Conservation (phyloP, 2,113 vertebrate species). For the Aldabrachelys gigantea region DNA sequence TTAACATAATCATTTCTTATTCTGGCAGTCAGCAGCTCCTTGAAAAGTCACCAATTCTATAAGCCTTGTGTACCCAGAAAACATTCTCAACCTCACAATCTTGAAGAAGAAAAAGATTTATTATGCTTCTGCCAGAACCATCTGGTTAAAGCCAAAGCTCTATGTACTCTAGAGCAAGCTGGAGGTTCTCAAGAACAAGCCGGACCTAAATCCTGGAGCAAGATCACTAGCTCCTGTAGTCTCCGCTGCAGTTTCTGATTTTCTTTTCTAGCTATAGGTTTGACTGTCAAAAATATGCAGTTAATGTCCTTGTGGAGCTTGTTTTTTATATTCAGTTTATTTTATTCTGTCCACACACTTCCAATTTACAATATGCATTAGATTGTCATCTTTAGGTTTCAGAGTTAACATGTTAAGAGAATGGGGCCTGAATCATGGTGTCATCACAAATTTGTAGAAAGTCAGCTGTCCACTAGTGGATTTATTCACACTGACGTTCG, state of each 20-base stretch:
- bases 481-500: not conserved
- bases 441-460: not conserved
- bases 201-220: not conserved
- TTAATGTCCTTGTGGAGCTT: not conserved
- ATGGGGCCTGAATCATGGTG: not conserved
- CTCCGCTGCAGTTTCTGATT: rapidly evolving
- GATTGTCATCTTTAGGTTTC: not conserved
- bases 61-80: rapidly evolving
- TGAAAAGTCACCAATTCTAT: rapidly evolving
- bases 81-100: rapidly evolving
- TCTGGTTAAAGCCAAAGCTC: rapidly evolving
- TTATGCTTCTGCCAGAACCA: not conserved
- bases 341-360: rapidly evolving
- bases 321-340: rapidly evolving
- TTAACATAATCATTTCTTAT: rapidly evolving
- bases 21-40: rapidly evolving
- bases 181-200: not conserved
- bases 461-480: not conserved
- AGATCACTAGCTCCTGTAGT: not conserved
- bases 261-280: not conserved
- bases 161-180: not conserved
- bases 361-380: no score
- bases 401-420: not conserved
- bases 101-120: rapidly evolving
- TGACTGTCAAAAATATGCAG: not conserved